Percentiles rank a stretch among this genome's conserved stretches.
Conservation (phyloP, 2,113 vertebrate species). For the Mohoua ochrocephala region DNA sequence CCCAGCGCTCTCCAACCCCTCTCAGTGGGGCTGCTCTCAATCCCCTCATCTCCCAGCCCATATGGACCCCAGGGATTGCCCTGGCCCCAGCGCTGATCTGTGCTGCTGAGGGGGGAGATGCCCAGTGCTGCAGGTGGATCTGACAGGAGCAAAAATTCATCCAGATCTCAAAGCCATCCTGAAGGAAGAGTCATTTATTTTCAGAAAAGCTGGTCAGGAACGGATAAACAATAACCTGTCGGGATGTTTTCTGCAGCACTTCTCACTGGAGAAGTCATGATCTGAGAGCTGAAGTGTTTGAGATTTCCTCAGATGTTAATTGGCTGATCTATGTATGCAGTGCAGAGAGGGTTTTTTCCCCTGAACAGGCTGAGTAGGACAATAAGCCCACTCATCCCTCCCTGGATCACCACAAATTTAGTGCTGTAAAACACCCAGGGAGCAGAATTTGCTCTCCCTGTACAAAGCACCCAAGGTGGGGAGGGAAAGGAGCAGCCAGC, state of each 20-base stretch:
- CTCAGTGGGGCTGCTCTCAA: background rate
- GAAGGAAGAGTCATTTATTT: background rate
- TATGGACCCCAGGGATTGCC: fast-evolving
- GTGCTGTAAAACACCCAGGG: background rate
- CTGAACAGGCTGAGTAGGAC: background rate
- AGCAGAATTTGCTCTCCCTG: background rate
- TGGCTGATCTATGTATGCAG: background rate
- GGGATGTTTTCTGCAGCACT: background rate
- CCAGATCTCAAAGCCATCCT: background rate
- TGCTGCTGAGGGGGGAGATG: background rate
- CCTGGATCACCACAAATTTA: background rate
- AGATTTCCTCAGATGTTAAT: background rate
- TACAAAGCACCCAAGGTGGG: fast-evolving
- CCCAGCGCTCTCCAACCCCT: background rate
- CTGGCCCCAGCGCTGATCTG: background rate
- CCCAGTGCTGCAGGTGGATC: background rate
- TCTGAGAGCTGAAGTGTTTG: background rate
- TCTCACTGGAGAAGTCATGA: background rate
- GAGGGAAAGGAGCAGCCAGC: background rate
- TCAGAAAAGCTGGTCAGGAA: background rate
- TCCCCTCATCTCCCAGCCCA: background rate
- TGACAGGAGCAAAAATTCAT: background rate
- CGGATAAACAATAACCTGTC: background rate
- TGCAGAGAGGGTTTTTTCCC: background rate
- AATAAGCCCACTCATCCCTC: background rate